A percentile compares a stretch with the other conserved stretches of the same genome.
Conservation (phyloP, 2,113 vertebrate species). For the Ceratotherium simum region DNA sequence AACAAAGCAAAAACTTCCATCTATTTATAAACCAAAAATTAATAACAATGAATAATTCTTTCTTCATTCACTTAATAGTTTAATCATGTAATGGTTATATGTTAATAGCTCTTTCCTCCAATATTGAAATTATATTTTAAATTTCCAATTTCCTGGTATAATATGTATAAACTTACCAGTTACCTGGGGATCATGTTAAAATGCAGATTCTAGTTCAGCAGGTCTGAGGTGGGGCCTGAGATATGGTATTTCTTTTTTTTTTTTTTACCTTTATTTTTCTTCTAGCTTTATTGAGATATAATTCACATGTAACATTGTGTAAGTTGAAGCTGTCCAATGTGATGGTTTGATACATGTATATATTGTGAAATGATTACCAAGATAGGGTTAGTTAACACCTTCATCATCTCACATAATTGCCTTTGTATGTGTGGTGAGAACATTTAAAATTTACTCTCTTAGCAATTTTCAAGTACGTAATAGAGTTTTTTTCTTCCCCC, state of each 20-base stretch:
- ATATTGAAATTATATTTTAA: not conserved
- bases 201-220: not conserved
- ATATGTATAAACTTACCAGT: not conserved
- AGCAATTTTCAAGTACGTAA: not conserved
- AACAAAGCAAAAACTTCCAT: not conserved
- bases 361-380: not conserved
- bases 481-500: too few species aligned
- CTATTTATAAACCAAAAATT: slow-evolving; percentile 10
- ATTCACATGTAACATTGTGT: not conserved
- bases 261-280: not conserved
- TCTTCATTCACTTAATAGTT: not conserved
- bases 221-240: not conserved
- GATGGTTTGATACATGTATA: not conserved
- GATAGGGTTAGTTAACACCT: not conserved
- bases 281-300: not conserved
- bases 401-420: not conserved
- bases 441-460: not conserved
- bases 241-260: not conserved
- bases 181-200: not conserved
- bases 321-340: not conserved
- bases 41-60: slow-evolving; percentile 9
- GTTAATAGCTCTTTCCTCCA: not conserved
- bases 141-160: not conserved
- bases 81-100: not conserved
- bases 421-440: not conserved